Conservation (phyloP, 2,113 vertebrate species). For the Platycercus adscitus region DNA sequence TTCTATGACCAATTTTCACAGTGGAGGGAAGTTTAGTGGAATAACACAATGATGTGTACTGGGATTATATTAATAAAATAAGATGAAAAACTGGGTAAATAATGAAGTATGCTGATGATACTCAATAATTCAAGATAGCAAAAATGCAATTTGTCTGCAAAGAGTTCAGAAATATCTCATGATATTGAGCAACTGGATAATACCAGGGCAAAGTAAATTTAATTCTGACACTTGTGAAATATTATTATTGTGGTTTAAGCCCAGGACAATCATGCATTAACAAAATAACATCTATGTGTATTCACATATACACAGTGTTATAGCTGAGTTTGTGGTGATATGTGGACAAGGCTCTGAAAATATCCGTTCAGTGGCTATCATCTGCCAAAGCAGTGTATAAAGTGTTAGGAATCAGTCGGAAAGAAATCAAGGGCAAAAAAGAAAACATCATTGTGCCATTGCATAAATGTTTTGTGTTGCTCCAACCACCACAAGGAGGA, state of each 20-base stretch:
- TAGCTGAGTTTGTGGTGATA: background rate
- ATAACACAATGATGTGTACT: background rate
- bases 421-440: background rate
- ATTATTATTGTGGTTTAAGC: background rate
- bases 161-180: background rate
- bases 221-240: background rate
- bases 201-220: constrained; percentile 8
- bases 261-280: background rate
- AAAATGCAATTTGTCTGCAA: constrained; percentile 22
- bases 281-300: background rate
- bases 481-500: background rate
- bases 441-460: background rate
- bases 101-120: constrained; percentile 1
- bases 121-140: constrained; percentile 35
- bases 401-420: background rate
- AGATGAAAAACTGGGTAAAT: background rate
- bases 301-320: background rate
- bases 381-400: background rate
- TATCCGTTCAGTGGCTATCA: background rate
- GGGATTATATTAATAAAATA: background rate
- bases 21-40: background rate
- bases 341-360: background rate
- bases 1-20: background rate
- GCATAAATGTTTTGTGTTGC: background rate
- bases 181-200: background rate